Evolutionary conservation across 1,140 invertebrate genomes (phyloP), one percentile per base, ranked within the genome.

Genomic region (Trachymyrmex cornetzi): DNA sequence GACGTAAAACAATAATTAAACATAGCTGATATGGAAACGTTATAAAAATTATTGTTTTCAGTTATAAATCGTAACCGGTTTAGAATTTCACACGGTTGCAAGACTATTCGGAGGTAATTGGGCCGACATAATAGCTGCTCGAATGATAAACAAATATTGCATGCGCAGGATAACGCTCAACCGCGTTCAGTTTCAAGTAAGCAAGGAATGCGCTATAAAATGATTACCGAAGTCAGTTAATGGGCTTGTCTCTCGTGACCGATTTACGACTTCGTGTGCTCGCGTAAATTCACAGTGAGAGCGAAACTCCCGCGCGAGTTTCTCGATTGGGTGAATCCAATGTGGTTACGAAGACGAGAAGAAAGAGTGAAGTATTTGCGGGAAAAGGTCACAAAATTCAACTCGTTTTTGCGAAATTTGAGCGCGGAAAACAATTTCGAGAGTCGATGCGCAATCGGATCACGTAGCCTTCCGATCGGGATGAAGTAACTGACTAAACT

Each of bases 191-290:
- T 74, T 63, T 38, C 38, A 34, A n/a, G 55, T 50, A 30, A 53
- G 27, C 16, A 48, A 74, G 19, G 79, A 72, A 59, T 72, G 53
- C 24, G 80, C 38, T 12, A 14, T 84, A 63, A 75, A 84, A 61
- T 75, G 34, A 84, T 84, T 75, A 84, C 55, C 55, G 24, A 61
- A 50, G 38, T 84, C 55, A 44, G 34, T 81, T 81, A 81, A 81
- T 67, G 57, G 57, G 2, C 59, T 74, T 61, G 38, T 82, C 69
- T 84, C 67, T 61, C 69, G 80, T 30, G 55, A 61, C 69, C 38
- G n/a, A 75, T 75, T 84, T 84, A 84, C 69, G 53, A 16, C 50
- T 38, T 50, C 24, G 44, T 57, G 38, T 14, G 44, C 19, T 84
- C 69, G 69, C 69, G 55, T 74, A 75, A 84, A 84, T 84, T 9